These are phyloP conservation scores for Triops longicaudatus DNA, from an alignment of 1,140 invertebrate species.

Conservation along the genomic window DNA sequence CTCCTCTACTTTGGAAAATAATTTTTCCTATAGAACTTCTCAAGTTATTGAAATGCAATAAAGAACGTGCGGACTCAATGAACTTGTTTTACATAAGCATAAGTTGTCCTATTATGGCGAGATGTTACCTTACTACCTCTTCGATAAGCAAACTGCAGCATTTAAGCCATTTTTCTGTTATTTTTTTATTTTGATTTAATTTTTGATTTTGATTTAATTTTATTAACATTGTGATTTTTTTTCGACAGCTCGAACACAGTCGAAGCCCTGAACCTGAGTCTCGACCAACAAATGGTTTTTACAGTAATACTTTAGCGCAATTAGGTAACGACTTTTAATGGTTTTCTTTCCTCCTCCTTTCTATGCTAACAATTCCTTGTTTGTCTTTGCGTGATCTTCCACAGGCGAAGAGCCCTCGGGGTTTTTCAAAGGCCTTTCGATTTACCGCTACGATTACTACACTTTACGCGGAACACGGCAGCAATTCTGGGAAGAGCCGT, in stretches of 20 bases:
- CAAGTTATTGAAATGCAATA: too few species aligned
- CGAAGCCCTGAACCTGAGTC: not conserved
- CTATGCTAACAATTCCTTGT: not conserved
- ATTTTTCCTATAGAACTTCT: too few species aligned
- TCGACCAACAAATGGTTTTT: not conserved
- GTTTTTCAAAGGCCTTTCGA: conserved; percentile 22
- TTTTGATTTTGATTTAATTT: too few species aligned
- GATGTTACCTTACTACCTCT: too few species aligned
- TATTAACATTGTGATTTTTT: too few species aligned
- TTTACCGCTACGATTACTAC: conserved; percentile 26
- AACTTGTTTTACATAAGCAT: too few species aligned
- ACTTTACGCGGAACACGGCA: conserved; percentile 57
- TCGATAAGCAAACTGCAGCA: too few species aligned
- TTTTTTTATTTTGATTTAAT: too few species aligned
- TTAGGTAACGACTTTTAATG: not conserved
- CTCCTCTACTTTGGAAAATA: too few species aligned
- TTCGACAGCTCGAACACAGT: not conserved
- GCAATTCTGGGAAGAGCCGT: conserved; percentile 84
- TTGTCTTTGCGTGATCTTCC: not conserved
- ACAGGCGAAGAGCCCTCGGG: conserved; percentile 16
- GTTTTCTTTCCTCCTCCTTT: not conserved
- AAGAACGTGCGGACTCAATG: too few species aligned
- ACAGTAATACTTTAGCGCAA: not conserved
- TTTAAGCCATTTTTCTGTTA: too few species aligned
- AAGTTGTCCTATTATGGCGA: too few species aligned